Evolutionary conservation across 2,888 invertebrate genomes (phyloP).

Genomic region (Colletes collaris): DNA sequence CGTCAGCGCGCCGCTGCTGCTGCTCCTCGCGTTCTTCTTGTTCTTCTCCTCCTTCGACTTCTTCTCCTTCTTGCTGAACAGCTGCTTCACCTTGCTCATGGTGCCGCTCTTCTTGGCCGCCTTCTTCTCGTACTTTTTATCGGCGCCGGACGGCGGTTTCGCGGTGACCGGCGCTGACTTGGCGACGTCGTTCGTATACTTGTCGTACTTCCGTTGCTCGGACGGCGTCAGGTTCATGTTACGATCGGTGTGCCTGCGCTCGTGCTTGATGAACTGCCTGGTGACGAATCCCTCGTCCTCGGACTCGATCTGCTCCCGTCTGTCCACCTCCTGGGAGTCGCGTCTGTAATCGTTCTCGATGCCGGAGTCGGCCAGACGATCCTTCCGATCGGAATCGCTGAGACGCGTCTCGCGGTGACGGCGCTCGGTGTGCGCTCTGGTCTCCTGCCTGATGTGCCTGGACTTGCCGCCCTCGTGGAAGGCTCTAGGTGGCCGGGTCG

Average conservation of each 20-base stretch:
- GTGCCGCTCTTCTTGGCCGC: conserved; percentile 79
- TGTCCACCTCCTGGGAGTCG: conserved; percentile 84
- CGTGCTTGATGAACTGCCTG: conserved; percentile 89
- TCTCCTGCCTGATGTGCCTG: conserved; percentile 83
- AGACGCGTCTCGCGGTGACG: conserved; percentile 77
- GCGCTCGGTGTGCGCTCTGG: conserved; percentile 81
- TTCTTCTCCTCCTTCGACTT: conserved; percentile 85
- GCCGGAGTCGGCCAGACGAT: conserved; percentile 90
- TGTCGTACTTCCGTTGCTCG: conserved; percentile 78
- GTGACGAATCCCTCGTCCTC: conserved; percentile 89
- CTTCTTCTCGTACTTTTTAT: conserved; percentile 81
- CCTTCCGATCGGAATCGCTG: conserved; percentile 85
- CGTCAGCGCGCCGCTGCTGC: conserved; percentile 77
- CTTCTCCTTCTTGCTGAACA: conserved; percentile 90
- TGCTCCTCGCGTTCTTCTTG: conserved; percentile 72
- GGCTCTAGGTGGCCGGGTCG: conserved; percentile 72
- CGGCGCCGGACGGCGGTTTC: conserved; percentile 78
- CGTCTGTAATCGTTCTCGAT: conserved; percentile 92
- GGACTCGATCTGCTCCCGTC: conserved; percentile 84
- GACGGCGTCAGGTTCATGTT: conserved; percentile 82
- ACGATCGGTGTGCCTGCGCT: conserved; percentile 89
- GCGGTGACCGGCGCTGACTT: conserved; percentile 74
- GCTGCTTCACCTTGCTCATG: conserved; percentile 87
- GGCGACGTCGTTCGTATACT: conserved; percentile 67
- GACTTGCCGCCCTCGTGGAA: conserved; percentile 78